Evolutionary conservation across 2,888 invertebrate species (phyloP), one percentile per base, ranked within the genome.

Genomic region (Campaea margaritaria): DNA sequence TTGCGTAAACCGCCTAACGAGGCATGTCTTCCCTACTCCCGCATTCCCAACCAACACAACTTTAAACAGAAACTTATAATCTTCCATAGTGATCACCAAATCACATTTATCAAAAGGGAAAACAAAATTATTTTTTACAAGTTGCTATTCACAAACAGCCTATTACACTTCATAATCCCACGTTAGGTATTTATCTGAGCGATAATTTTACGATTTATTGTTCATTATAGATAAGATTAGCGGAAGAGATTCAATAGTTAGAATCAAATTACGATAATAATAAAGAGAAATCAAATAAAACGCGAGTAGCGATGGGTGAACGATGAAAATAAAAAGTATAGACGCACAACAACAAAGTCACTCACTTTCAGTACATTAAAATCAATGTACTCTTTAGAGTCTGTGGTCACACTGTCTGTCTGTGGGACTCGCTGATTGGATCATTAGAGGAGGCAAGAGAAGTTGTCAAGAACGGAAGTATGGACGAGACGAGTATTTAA

Each of bases 51-150:
- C 98, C 68, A 99, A 94, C 68, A 99, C 99, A 75, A 99, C 99
- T 96, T 99, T 99, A 89, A 99, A 99, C 74, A 99, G 94, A 94
- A 99, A 99, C 93, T 99, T 99, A 93, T 99, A 99, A 93, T 99
- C 99, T 93, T 99, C 99, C 99, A 99, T 98, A 72, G 72, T 80
- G 79, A 83, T 68, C 76, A 82, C 76, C 78, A 75, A 87, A 79
- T 84, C 66, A 85, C 89, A 89, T 90, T 83, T 81, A 81, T 76
- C 68, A 58, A 78, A 76, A 73, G 73, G 21, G 74, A 74, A 67
- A 69, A 69, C 41, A 48, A 61, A 53, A 52, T 38, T 52, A 78
- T 73, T 62, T 72, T 73, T 76, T 69, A 74, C 71, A 74, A 76
- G 75, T 80, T 78, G 78, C 83, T 62, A 73, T 85, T 87, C 86